Evolutionary conservation across 2,888 invertebrate genomes (phyloP).

Genomic region (Embidobia sp.): DNA sequence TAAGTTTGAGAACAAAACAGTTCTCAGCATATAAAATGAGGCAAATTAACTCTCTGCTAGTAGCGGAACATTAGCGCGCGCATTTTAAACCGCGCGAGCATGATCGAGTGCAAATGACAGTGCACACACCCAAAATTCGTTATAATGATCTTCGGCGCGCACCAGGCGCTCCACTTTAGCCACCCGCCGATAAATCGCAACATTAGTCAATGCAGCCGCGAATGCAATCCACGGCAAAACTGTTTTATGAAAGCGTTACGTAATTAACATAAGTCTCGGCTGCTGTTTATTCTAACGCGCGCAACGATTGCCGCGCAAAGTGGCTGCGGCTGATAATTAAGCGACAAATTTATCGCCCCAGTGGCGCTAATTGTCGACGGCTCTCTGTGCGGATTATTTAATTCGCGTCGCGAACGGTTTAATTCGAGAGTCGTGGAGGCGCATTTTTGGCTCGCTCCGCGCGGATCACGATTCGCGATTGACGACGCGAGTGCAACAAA

Average conservation of each 20-base stretch:
- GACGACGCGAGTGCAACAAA: conserved; percentile 36
- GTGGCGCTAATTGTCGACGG: neutral
- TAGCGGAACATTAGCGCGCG: conserved; percentile 8
- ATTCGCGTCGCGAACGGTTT: conserved; percentile 10
- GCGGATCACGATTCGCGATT: conserved; percentile 26
- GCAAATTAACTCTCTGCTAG: conserved; percentile 29
- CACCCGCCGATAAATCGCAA: conserved; percentile 52
- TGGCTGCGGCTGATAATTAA: conserved; percentile 31
- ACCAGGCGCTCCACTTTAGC: conserved; percentile 40
- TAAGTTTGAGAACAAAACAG: no score
- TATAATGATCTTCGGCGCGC: conserved; percentile 34
- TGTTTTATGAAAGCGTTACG: conserved; percentile 39
- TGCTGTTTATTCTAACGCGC: conserved; percentile 37
- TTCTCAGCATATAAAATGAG: conserved; percentile 30
- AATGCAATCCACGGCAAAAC: conserved; percentile 39
- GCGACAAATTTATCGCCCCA: conserved; percentile 31
- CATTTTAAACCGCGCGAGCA: neutral
- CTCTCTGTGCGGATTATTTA: conserved; percentile 28
- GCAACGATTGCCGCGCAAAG: neutral
- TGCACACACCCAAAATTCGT: conserved; percentile 27
- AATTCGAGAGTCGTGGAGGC: conserved; percentile 33
- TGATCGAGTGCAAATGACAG: conserved; percentile 47
- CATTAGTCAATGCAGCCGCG: conserved; percentile 51
- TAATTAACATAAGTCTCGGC: conserved; percentile 44
- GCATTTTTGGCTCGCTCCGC: conserved; percentile 15